A percentile compares a stretch with the other conserved stretches of the same genome.
Conservation (phyloP, 2,888 invertebrate species). For the Pristionchus arcanus region DNA sequence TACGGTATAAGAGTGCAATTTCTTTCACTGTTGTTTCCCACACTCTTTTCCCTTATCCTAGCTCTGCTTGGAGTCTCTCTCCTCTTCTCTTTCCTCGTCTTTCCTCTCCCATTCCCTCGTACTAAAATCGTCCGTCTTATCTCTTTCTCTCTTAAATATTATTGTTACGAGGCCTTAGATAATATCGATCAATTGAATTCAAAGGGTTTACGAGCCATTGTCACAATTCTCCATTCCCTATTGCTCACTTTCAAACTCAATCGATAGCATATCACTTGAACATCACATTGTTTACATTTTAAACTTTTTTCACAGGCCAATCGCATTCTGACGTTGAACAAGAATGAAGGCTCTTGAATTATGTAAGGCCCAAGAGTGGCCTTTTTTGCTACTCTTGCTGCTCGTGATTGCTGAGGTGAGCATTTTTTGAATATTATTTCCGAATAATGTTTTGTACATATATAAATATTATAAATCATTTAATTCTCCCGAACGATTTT, state of each 20-base stretch:
- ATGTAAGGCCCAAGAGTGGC: conserved; percentile 41
- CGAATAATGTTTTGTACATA: neutral
- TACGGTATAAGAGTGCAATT: neutral
- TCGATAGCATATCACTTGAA: neutral
- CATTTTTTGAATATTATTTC: neutral
- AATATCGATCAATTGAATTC: too few species aligned
- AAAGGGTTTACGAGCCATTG: too few species aligned
- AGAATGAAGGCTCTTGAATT: neutral
- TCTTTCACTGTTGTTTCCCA: neutral
- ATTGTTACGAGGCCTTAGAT: neutral
- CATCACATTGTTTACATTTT: neutral
- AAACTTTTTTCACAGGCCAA: neutral
- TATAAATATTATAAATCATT: neutral
- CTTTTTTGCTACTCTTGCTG: conserved; percentile 52
- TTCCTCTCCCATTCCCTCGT: neutral
- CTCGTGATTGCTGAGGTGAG: conserved; percentile 56
- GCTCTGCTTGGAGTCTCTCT: neutral
- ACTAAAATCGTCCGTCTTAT: neutral
- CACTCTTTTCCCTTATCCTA: neutral
- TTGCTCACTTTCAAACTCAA: neutral
- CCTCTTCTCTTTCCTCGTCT: neutral
- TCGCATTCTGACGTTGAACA: neutral
- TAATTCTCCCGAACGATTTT: too few species aligned
- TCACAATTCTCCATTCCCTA: neutral
- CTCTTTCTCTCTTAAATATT: neutral